Percentiles rank a stretch among this genome's conserved stretches.
These are phyloP conservation scores for Phenganax stokvisi DNA, from an alignment of 92 coral and sea anemone species.

Conservation along the genomic window DNA sequence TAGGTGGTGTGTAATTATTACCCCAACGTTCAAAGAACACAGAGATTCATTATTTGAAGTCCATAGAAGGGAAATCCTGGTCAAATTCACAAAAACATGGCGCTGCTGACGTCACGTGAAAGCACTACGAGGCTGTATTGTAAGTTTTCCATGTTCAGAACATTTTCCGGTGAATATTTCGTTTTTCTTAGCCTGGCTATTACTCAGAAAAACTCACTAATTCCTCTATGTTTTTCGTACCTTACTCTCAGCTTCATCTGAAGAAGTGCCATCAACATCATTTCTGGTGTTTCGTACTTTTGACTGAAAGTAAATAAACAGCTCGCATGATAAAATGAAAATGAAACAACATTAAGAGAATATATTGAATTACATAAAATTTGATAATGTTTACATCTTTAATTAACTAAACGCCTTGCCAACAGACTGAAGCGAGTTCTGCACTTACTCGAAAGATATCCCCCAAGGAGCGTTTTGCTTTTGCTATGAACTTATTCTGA, in stretches of 20 bases:
- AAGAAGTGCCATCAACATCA: constrained; percentile 29
- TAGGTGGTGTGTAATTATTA: too few relatives aligned
- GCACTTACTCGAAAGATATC: constrained; percentile 31
- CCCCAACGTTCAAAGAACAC: too few relatives aligned
- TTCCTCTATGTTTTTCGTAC: neutral
- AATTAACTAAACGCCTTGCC: neutral
- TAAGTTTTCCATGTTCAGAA: too few relatives aligned
- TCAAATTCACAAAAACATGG: too few relatives aligned
- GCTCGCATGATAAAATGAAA: neutral
- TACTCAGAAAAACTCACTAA: neutral
- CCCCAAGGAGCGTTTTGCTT: constrained; percentile 37
- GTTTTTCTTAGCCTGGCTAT: neutral
- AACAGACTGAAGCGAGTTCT: neutral
- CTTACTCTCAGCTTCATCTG: constrained; percentile 32
- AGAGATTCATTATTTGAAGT: too few relatives aligned
- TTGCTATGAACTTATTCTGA: constrained; percentile 29
- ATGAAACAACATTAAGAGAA: too few relatives aligned
- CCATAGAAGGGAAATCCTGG: too few relatives aligned
- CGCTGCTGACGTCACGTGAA: too few relatives aligned
- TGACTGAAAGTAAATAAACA: constrained; percentile 17
- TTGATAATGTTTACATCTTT: neutral
- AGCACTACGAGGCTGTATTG: too few relatives aligned
- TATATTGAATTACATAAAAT: too few relatives aligned
- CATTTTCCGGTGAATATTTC: too few relatives aligned
- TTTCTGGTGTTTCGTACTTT: constrained; percentile 15